These are phyloP conservation scores for Tribolium freemani DNA, from an alignment of 2,888 invertebrate species.

Conservation along the genomic window DNA sequence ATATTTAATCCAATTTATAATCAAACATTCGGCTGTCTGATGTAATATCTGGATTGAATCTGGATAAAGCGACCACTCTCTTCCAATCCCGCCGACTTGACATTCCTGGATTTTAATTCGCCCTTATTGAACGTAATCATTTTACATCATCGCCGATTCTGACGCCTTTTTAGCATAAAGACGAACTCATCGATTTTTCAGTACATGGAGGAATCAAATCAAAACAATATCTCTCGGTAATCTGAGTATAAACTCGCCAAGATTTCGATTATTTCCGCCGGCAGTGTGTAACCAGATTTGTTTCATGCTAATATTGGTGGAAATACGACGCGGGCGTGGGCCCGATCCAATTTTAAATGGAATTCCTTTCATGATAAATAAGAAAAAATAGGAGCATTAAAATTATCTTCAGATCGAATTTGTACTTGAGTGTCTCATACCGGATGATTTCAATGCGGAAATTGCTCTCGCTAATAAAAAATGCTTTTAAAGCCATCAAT, in stretches of 20 bases:
- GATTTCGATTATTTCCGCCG: slow-evolving; percentile 52
- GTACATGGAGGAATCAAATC: slow-evolving; percentile 49
- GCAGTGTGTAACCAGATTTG: slow-evolving; percentile 47
- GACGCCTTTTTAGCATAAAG: slow-evolving; percentile 26
- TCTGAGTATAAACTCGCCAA: slow-evolving; percentile 50
- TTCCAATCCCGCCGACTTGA: slow-evolving; percentile 24
- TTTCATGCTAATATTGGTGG: slow-evolving; percentile 46
- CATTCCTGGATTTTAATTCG: slow-evolving; percentile 39
- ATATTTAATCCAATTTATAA: slow-evolving; percentile 51
- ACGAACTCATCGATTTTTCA: slow-evolving; percentile 13
- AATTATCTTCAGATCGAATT: slow-evolving; percentile 18
- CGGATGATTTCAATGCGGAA: slow-evolving; percentile 32
- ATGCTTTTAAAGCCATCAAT: slow-evolving; percentile 18
- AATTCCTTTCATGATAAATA: slow-evolving; percentile 32
- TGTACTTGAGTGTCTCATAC: slow-evolving; percentile 29
- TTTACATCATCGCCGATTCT: slow-evolving; percentile 22
- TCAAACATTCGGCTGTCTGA: slow-evolving; percentile 47
- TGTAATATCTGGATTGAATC: slow-evolving; percentile 45
- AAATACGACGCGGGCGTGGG: slow-evolving; percentile 41
- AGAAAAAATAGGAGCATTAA: slow-evolving; percentile 26
- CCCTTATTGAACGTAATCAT: slow-evolving; percentile 39
- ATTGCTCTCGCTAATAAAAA: slow-evolving; percentile 30
- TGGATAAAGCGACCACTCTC: slow-evolving; percentile 30
- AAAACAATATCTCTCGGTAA: slow-evolving; percentile 51
- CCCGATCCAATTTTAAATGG: slow-evolving; percentile 32